Evolutionary conservation across 2,888 invertebrate genomes (phyloP), one percentile per base, ranked within the genome.

Genomic region (Nymphalis urticae): DNA sequence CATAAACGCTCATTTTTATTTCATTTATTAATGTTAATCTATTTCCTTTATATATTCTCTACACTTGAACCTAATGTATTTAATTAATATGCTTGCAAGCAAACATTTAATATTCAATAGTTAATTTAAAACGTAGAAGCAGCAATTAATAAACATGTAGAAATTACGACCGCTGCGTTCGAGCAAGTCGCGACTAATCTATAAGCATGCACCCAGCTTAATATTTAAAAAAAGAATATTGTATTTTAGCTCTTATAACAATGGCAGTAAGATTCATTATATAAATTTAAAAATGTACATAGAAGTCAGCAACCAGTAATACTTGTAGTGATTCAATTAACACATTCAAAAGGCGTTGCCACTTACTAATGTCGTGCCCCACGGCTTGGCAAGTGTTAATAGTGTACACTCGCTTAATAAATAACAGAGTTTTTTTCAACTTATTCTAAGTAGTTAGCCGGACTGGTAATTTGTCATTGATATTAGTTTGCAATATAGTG

Each of bases 291-390:
- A 24, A 53, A 24, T 42, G 8, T 10, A 24, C 21, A 59, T 65
- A 59, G 50, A 56, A 59, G 51, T 24, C 21, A 24, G 36, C 72
- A 53, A 74, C 71, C 68, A 71, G 67, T 70, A 67, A 68, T 73
- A 74, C 73, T 59, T 74, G 78, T 79, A 76, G 72, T 36, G 36
- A 79, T 79, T 80, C 76, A 80, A 84, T 84, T 83, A 84, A 75
- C 84, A 82, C 79, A 70, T 71, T 68, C 59, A 71, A 65, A 72
- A 68, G 60, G 63, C 64, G 65, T 61, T 64, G 60, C 59, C 66
- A 64, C 66, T 50, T 70, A 60, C 70, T 68, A 56, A 70, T 62
- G 51, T 58, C 53, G 58, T 71, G 60, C 62, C 70, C 68, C 60
- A 70, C 73, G 62, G 24, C 50, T 60, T 68, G 48, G 21, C 67